Evolutionary conservation across 2,797 vertebrate species (phyloP), one percentile per base, ranked within the genome.

Genomic region (Antennarius maculatus): DNA sequence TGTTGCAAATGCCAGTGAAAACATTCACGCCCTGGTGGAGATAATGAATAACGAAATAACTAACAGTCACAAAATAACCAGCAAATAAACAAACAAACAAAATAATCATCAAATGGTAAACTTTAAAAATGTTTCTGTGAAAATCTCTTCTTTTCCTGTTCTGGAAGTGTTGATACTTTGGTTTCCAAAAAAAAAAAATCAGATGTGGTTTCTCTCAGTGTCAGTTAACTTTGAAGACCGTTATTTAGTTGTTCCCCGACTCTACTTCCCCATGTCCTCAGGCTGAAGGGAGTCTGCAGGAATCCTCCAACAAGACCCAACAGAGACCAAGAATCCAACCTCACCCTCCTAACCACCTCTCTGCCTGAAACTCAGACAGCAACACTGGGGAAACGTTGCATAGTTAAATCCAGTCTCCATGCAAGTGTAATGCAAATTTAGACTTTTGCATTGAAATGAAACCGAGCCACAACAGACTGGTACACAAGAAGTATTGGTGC

Each of bases 221-320:
- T 62, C 55, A 15, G 82, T 55, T 56, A 54, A 47, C 51, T 61
- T 43, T 16, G 18, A 15, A 78, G 71, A 88, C 89, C 88, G 89
- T 90, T 91, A 90, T 82, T 18, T 54, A 27, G 27, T 14, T 53
- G 58, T 56, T 60, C 46, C 41, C 16, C 13, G 45, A 66, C 4
- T 76, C 64, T 15, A 15, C 58, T 46, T 61, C 61, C 63, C 13
- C 1, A 60, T 82, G 52, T 83, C 89, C 82, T 46, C 41, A 15
- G 88, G 83, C 79, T 77, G 68, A 70, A 71, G 51, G 55, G 62
- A 69, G 77, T 54, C 15, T 46, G 63, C 76, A 71, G 83, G 91
- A 94, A 91, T 93, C 92, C 83, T 88, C 23, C 73, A 79, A 94
- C 93, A 94, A 94, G 93, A 94, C 91, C 79, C 58, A 66, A 94